Conservation (phyloP, 2,888 invertebrate species). For the Caenorhabditis japonica region DNA sequence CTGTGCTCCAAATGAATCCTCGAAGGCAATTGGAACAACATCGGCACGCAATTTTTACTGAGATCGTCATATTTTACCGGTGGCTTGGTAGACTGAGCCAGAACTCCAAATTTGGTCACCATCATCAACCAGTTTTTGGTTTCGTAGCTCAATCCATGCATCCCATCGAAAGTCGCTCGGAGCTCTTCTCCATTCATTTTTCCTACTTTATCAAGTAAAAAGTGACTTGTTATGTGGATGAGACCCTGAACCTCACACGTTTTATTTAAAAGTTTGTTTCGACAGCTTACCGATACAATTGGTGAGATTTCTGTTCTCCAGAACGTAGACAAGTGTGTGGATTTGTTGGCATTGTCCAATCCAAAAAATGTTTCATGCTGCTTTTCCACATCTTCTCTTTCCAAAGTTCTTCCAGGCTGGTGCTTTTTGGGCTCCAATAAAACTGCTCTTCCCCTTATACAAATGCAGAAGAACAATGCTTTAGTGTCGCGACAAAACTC, state of each 20-base stretch:
- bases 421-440: background rate
- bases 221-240: constrained; percentile 3
- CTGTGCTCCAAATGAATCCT: background rate
- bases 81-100: background rate
- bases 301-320: constrained; percentile 20
- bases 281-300: constrained; percentile 16
- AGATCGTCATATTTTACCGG: background rate
- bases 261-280: too few species aligned
- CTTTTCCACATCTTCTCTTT: constrained; percentile 4
- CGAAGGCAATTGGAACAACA: constrained; percentile 20
- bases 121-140: constrained; percentile 9
- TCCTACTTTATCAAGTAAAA: background rate
- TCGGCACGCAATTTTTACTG: background rate
- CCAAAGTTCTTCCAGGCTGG: background rate
- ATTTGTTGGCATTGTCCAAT: constrained; percentile 14
- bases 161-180: background rate
- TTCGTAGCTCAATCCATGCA: background rate
- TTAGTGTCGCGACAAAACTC: constrained; percentile 13
- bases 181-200: background rate
- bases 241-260: constrained; percentile 28
- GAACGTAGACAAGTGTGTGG: constrained; percentile 8
- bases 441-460: constrained; percentile 20
- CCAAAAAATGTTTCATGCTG: constrained; percentile 35
- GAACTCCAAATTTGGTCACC: constrained; percentile 7
- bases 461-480: constrained; percentile 39